These are phyloP conservation scores for Sinotaia quadrata DNA, from an alignment of 2,888 invertebrate genomes.

Conservation along the genomic window DNA sequence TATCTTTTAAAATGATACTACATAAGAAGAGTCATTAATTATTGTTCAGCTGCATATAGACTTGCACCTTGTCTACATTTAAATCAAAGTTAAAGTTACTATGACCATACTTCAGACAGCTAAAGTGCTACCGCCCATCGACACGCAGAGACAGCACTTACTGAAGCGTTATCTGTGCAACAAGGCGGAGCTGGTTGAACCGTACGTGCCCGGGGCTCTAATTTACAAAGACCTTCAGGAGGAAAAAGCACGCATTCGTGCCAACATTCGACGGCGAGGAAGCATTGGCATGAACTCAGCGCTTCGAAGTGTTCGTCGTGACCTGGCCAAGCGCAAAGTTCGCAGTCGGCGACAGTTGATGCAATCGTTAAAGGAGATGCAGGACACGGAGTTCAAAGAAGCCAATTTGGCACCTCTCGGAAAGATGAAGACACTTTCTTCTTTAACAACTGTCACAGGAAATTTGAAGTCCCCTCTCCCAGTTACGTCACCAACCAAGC, in stretches of 20 bases:
- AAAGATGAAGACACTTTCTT: too few relatives aligned
- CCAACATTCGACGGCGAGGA: conserved; percentile 36
- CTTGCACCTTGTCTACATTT: too few relatives aligned
- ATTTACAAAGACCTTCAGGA: conserved; percentile 66
- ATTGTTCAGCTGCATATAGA: too few relatives aligned
- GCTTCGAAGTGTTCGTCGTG: conserved; percentile 32
- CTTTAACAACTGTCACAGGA: too few relatives aligned
- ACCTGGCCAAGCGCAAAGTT: conserved; percentile 43
- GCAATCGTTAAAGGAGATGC: conserved; percentile 55
- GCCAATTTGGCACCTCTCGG: not conserved
- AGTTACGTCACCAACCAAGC: too few relatives aligned
- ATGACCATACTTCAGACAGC: conserved; percentile 16
- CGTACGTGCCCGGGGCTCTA: conserved; percentile 55
- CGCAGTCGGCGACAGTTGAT: conserved; percentile 58
- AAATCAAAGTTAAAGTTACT: too few relatives aligned
- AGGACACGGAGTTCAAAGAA: conserved; percentile 53
- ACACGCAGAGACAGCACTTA: conserved; percentile 49
- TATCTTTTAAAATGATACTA: too few relatives aligned
- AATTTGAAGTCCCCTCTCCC: too few relatives aligned
- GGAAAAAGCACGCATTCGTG: conserved; percentile 59
- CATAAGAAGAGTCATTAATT: too few relatives aligned
- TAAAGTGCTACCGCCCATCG: conserved; percentile 12
- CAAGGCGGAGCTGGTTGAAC: conserved; percentile 50
- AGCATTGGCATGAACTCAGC: conserved; percentile 15
- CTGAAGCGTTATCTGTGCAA: conserved; percentile 56